Percentiles rank a stretch among this genome's conserved stretches.
These are phyloP conservation scores for Eristalis tenax DNA, from an alignment of 2,888 invertebrate genomes.

Conservation along the genomic window DNA sequence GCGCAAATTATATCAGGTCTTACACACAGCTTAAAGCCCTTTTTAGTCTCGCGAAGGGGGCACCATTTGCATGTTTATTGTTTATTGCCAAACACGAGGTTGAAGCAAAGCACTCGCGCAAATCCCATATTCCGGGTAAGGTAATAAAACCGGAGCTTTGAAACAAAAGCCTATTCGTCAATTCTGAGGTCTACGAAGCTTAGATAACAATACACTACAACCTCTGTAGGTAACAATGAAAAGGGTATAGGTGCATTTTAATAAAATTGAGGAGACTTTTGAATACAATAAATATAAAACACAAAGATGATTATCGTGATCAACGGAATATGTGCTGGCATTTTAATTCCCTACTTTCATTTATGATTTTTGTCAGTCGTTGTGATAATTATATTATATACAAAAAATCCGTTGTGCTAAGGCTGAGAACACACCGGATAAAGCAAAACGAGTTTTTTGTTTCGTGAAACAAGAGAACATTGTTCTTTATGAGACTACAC, in stretches of 20 bases:
- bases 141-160: neutral
- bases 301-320: neutral
- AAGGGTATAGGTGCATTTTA: neutral
- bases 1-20: neutral
- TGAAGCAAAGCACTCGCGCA: neutral
- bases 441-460: too few relatives aligned
- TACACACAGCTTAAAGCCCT: neutral
- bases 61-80: constrained; percentile 29
- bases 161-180: neutral
- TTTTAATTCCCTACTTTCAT: neutral
- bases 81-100: constrained; percentile 4
- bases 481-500: too few relatives aligned
- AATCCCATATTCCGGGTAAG: neutral
- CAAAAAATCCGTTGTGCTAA: too few relatives aligned
- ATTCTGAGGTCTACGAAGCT: neutral
- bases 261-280: neutral
- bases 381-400: neutral
- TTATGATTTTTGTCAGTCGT: neutral
- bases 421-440: too few relatives aligned
- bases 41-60: constrained; percentile 2
- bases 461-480: too few relatives aligned
- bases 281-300: too few relatives aligned
- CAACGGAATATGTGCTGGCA: neutral
- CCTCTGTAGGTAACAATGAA: neutral
- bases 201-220: too few relatives aligned